Evolutionary conservation across 2,888 invertebrate genomes (phyloP), one percentile per base, ranked within the genome.

Genomic region (Epsilonema sp.): DNA sequence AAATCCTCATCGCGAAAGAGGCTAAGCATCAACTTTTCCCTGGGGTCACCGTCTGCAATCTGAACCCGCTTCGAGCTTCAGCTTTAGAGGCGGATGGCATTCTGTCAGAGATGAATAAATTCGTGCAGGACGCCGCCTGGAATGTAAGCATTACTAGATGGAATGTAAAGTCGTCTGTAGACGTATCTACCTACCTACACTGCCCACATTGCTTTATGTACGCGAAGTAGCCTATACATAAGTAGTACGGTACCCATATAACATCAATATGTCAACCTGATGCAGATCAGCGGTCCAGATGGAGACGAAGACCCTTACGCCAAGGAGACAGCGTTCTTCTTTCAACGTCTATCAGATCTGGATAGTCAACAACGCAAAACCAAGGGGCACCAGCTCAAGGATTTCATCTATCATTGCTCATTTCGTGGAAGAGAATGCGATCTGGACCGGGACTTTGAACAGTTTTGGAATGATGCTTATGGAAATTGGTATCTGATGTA

Each of bases 401-500:
- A 4, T 5, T 16, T 39, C 20, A 21, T 45, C 2, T 21, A 39
- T 2, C 45, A 45, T 19, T 45, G 45, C 31, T 25, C 45, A 19
- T 45, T 23, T n/a, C 21, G 39, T 20, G 45, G 45, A 2, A 16
- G 45, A 16, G 45, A 45, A 19, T 45, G 45, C 39, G 22, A 45
- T 24, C 4, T 45, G 26, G 20, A 39, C 3, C 38, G 44, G 19
- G 44, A 44, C 20, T 44, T 44, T 19, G 3, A 5, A 19, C 4
- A 21, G 2, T 3, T 37, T 5, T 44, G 44, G 44, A 39, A 39
- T 39, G 39, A 45, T 19, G 3, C 3, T 26, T 45, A 45, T 31
- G 45, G 45, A 20, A 39, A 45, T 19, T 45, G 45, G 13, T 45
- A 20, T n/a, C n/a, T n/a, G n/a, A n/a, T n/a, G n/a, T n/a, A n/a